A percentile compares a stretch with the other conserved stretches of the same genome.
Conservation (phyloP, 2,888 invertebrate species). For the Drymonia ruficornis region DNA sequence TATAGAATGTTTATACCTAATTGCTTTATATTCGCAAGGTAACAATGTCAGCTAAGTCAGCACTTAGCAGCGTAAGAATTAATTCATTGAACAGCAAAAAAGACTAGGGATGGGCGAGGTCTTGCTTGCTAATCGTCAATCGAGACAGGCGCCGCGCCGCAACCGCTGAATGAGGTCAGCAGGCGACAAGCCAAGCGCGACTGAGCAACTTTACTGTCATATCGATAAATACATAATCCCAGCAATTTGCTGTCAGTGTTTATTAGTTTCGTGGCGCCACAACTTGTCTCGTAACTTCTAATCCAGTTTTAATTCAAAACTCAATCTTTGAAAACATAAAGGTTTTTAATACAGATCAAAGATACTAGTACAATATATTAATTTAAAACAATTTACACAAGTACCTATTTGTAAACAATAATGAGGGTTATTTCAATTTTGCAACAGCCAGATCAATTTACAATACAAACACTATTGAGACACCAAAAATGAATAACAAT, state of each 20-base stretch:
- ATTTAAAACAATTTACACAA: conserved; percentile 7
- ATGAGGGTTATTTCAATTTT: background rate
- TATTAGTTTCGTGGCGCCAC: conserved; percentile 24
- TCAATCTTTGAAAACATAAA: conserved; percentile 6
- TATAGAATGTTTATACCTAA: conserved; percentile 12
- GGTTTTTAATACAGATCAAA: too few species aligned
- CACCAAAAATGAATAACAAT: background rate
- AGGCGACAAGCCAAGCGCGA: conserved; percentile 58
- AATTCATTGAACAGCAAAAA: conserved; percentile 46
- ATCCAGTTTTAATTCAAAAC: conserved; percentile 16
- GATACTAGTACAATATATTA: too few species aligned
- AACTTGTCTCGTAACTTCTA: conserved; percentile 15
- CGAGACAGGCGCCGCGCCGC: conserved; percentile 63
- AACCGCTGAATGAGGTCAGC: conserved; percentile 61
- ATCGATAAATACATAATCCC: conserved; percentile 59
- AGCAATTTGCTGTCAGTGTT: conserved; percentile 35
- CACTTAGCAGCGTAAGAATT: conserved; percentile 52
- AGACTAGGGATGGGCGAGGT: conserved; percentile 71
- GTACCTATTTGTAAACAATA: background rate
- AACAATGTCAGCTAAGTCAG: conserved; percentile 14
- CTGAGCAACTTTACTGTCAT: conserved; percentile 47
- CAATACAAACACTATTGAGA: background rate
- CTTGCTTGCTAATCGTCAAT: conserved; percentile 60
- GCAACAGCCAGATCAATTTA: background rate
- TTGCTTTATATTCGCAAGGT: conserved; percentile 9